These are phyloP conservation scores for Hydrocynus forskahlii DNA, from an alignment of 2,797 vertebrate genomes.

Conservation along the genomic window DNA sequence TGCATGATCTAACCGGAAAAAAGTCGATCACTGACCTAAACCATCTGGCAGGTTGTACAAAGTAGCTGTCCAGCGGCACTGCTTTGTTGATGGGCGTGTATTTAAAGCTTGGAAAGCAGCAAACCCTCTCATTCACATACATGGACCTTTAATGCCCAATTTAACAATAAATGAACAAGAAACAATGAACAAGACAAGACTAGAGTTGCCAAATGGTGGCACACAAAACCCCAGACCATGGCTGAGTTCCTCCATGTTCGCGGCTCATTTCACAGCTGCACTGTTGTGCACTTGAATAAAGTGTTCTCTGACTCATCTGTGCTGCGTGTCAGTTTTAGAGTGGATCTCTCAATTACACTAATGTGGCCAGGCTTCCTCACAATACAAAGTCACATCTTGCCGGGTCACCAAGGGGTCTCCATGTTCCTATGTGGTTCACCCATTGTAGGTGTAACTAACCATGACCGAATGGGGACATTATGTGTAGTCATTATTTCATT, in stretches of 20 bases:
- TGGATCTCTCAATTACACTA: constrained; percentile 16
- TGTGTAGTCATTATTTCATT: neutral
- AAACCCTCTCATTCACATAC: constrained; percentile 7
- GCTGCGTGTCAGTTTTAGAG: neutral
- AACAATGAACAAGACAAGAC: constrained; percentile 27
- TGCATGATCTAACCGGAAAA: constrained; percentile 10
- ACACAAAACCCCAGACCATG: constrained; percentile 22
- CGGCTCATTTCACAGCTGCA: constrained; percentile 19
- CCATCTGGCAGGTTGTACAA: neutral
- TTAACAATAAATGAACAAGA: constrained; percentile 6
- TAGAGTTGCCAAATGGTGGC: constrained; percentile 12
- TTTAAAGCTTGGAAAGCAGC: constrained; percentile 11
- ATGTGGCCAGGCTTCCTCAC: constrained; percentile 9
- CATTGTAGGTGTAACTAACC: neutral
- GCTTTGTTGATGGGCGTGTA: neutral
- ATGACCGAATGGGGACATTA: neutral
- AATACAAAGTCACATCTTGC: constrained; percentile 14
- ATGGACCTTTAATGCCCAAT: constrained; percentile 4
- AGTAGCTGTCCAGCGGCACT: neutral
- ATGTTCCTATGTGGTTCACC: neutral
- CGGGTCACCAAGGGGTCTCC: constrained; percentile 23
- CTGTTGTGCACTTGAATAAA: constrained; percentile 21
- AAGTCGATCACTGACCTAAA: neutral
- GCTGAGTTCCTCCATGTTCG: constrained; percentile 10
- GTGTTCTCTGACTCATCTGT: constrained; percentile 16